These are phyloP conservation scores for Ctenodactylus gundi DNA, from an alignment of 2,113 vertebrate genomes.

Conservation along the genomic window DNA sequence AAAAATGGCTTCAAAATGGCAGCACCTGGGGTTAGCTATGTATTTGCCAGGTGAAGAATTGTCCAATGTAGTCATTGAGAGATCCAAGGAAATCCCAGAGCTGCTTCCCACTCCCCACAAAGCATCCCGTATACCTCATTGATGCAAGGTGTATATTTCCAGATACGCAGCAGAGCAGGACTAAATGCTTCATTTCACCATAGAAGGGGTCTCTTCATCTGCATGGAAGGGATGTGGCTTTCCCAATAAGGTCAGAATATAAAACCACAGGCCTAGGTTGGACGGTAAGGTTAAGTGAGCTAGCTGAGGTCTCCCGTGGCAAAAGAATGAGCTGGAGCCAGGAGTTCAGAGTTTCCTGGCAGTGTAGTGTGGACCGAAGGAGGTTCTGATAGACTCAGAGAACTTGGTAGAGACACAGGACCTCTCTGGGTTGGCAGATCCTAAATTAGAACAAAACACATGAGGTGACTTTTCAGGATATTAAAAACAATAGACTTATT, in stretches of 20 bases:
- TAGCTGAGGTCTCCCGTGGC: not conserved
- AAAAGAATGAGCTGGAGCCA: not conserved
- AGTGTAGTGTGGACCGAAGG: not conserved
- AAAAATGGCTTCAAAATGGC: not conserved
- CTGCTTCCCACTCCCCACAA: not conserved
- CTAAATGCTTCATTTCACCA: not conserved
- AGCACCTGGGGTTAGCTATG: not conserved
- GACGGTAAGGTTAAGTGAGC: not conserved
- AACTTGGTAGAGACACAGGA: not conserved
- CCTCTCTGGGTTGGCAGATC: not conserved
- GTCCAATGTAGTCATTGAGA: not conserved
- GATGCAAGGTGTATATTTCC: not conserved
- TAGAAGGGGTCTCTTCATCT: not conserved
- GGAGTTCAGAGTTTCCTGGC: rapidly evolving
- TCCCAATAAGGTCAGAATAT: not conserved
- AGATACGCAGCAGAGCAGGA: not conserved
- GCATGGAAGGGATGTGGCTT: too few relatives aligned
- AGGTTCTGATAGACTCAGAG: not conserved
- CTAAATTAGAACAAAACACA: not conserved
- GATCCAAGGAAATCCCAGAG: too few relatives aligned
- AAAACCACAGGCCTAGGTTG: not conserved
- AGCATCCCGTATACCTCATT: not conserved
- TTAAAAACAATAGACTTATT: not conserved
- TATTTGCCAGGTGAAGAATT: not conserved
- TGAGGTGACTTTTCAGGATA: not conserved